A percentile compares a stretch with the other conserved stretches of the same genome.
phyloP scores from a whole-genome alignment of 2,888 invertebrate genomes.

The Heteromyza rotundicornis region DNA sequence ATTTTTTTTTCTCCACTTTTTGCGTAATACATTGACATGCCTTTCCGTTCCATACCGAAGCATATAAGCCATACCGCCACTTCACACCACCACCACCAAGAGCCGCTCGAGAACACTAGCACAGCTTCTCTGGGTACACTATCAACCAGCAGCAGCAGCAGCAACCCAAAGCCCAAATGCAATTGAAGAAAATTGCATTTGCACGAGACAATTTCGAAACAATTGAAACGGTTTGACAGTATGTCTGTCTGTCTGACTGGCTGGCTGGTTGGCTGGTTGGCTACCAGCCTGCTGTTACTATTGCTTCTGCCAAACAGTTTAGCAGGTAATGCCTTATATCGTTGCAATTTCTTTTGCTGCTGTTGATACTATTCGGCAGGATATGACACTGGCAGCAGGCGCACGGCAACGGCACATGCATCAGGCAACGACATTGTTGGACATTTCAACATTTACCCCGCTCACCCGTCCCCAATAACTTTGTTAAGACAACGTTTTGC shows the following conservation, averaged over 20 bases:
- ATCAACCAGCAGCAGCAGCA: no score
- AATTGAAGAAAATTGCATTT: conserved; percentile 55
- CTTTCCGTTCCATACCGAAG: conserved; percentile 9
- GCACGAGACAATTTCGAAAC: conserved; percentile 52
- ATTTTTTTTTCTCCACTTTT: no score
- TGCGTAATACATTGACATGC: conserved; percentile 47
- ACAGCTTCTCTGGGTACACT: no score
- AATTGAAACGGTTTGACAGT: conserved; percentile 54
- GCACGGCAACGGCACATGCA: conserved; percentile 5
- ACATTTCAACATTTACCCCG: conserved; percentile 17
- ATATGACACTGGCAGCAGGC: background rate
- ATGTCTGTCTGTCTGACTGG: conserved; percentile 2
- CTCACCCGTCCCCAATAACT: conserved; percentile 16
- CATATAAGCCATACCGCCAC: background rate
- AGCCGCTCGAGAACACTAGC: no score
- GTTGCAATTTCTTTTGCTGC: conserved; percentile 29
- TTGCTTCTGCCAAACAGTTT: conserved; percentile 48
- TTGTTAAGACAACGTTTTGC: conserved; percentile 36
- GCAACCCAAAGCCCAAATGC: conserved; percentile 51
- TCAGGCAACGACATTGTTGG: conserved; percentile 19
- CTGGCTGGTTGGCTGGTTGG: background rate
- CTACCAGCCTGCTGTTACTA: conserved; percentile 29
- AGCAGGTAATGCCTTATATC: conserved; percentile 55
- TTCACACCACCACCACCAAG: background rate
- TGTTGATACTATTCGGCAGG: background rate